Conservation (phyloP, 2,888 invertebrate species). For the Eupithecia insigniata region DNA sequence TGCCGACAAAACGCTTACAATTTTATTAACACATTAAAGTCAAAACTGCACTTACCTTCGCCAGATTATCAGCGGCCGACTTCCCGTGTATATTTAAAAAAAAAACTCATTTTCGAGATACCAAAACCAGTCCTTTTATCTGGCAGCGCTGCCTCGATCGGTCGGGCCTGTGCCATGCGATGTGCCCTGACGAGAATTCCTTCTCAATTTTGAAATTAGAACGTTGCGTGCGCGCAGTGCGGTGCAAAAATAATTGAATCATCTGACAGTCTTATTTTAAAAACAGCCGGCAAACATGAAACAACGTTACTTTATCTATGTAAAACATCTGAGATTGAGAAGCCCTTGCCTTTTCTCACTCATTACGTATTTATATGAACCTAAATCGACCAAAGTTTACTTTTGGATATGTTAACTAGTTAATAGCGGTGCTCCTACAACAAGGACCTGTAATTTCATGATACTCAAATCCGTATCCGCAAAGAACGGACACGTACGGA, state of each 20-base stretch:
- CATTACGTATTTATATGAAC: slow-evolving; percentile 47
- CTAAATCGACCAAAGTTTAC: neutral
- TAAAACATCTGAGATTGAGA: slow-evolving; percentile 48
- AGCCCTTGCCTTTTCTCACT: slow-evolving; percentile 51
- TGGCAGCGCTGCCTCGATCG: slow-evolving; percentile 58
- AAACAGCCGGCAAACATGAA: slow-evolving; percentile 30
- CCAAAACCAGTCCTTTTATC: slow-evolving; percentile 80
- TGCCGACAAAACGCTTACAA: slow-evolving; percentile 80
- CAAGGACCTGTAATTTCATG: neutral
- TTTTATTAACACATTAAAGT: slow-evolving; percentile 84
- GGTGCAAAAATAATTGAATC: slow-evolving; percentile 48
- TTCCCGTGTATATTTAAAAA: slow-evolving; percentile 75
- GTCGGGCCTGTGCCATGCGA: slow-evolving; percentile 36
- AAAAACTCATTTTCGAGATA: slow-evolving; percentile 72
- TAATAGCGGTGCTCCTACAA: neutral
- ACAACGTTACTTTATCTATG: slow-evolving; percentile 29
- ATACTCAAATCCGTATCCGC: neutral
- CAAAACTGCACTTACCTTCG: slow-evolving; percentile 80
- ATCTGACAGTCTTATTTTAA: slow-evolving; percentile 34
- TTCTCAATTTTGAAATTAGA: slow-evolving; percentile 68
- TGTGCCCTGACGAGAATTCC: slow-evolving; percentile 63
- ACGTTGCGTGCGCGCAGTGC: slow-evolving; percentile 55
- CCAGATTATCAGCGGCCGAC: slow-evolving; percentile 79
- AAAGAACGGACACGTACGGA: slow-evolving; percentile 57
- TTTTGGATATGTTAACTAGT: neutral